Conservation (phyloP, 1,140 invertebrate genomes). For the Carposina sasakii region DNA sequence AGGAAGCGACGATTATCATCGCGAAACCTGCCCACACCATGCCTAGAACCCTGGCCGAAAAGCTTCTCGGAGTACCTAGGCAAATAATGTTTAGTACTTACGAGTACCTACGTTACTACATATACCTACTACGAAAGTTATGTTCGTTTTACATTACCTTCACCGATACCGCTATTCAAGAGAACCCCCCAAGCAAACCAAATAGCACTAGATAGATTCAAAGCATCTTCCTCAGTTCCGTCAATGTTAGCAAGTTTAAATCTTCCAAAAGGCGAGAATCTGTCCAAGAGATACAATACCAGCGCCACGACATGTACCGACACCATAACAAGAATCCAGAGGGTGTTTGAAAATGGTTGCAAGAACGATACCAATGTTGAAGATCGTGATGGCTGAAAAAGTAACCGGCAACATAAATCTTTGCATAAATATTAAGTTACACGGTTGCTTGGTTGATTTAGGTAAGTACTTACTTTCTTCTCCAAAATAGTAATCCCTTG, state of each 20-base stretch:
- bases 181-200: constrained; percentile 99
- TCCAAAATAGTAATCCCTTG: constrained; percentile 98
- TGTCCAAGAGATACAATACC: constrained; percentile 95
- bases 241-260: constrained; percentile 91
- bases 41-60: constrained; percentile 96
- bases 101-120: too few species aligned
- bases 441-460: too few species aligned
- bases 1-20: constrained; percentile 99
- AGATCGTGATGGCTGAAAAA: constrained; percentile 87
- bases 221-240: constrained; percentile 95
- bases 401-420: not conserved
- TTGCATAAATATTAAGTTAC: too few species aligned
- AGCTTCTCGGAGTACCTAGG: constrained; percentile 95
- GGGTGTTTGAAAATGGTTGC: constrained; percentile 98
- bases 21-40: constrained; percentile 99
- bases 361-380: constrained; percentile 98
- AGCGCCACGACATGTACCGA: constrained; percentile 98
- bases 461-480: constrained; percentile 84
- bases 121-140: not conserved
- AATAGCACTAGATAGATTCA: constrained; percentile 98
- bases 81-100: constrained; percentile 6
- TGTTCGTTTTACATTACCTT: constrained; percentile 77
- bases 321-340: constrained; percentile 99
- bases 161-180: constrained; percentile 98
- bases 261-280: constrained; percentile 96